Evolutionary conservation across 2,888 invertebrate species (phyloP), one percentile per base, ranked within the genome.

Genomic region (Drosophila sordidapex): DNA sequence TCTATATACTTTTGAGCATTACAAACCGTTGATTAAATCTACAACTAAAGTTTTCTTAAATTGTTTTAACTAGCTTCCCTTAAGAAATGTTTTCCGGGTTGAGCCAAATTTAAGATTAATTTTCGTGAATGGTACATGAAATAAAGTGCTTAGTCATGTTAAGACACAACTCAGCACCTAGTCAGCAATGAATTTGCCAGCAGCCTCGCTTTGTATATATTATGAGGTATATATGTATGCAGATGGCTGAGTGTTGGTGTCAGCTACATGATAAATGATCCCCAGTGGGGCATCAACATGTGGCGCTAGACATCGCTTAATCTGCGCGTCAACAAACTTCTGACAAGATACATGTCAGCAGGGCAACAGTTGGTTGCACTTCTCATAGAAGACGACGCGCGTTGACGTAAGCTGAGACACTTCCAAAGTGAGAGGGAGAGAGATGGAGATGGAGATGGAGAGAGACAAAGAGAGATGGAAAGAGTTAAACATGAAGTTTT

Each of bases 301-400:
- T 74, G 72, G 79, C 74, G 67, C 29, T 71, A 74, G 72, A 71
- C 69, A 40, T 40, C 76, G 73, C 76, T 83, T 88, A 88, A 88
- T 79, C 82, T 83, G 87, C 79, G 76, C 76, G 87, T 85, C 87
- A 87, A 74, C 82, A 79, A 90, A 89, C 81, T 90, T 89, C 74
- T 89, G 90, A 90, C 83, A 90, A 85, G 84, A 88, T 80, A 88
- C 83, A 81, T 70, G 81, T 82, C 83, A 84, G 79, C 70, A 46
- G 60, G 81, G 83, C 85, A 85, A 87, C 85, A 85, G 85, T 85
- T 87, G 87, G 85, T 85, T 82, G 70, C 70, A 68, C 81, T 72
- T 76, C 64, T 31, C 57, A 21, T 3, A n/a, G 40, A 40, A 29
- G 29, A 58, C 10, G 62, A 49, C 21, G 57, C 27, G 52, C 29